Conservation (phyloP, 1,140 invertebrate species). For the Macrobrachium rosenbergii region DNA sequence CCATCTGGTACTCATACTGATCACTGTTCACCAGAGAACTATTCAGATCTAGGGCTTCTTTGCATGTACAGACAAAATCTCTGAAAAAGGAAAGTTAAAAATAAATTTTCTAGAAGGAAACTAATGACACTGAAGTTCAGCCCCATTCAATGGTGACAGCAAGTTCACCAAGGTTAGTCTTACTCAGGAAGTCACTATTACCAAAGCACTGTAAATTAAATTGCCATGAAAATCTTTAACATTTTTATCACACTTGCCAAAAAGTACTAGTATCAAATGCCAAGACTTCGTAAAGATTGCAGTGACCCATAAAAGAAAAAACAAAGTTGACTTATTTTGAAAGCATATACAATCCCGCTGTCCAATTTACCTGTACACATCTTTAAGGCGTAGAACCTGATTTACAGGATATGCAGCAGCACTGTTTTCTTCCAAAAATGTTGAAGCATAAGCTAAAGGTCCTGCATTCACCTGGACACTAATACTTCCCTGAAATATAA, state of each 20-base stretch:
- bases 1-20: conserved; percentile 91
- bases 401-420: conserved; percentile 80
- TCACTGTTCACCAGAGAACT: conserved; percentile 86
- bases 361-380: conserved; percentile 83
- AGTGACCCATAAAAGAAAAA: no score
- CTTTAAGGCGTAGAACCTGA: conserved; percentile 86
- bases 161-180: neutral
- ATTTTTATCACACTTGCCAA: no score
- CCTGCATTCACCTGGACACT: conserved; percentile 96
- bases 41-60: conserved; percentile 88
- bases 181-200: neutral
- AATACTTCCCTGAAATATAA: conserved; percentile 74
- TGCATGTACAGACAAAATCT: conserved; percentile 89
- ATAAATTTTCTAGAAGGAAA: neutral
- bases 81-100: conserved; percentile 74
- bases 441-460: conserved; percentile 90
- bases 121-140: no score
- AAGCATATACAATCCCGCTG: neutral
- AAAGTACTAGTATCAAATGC: no score
- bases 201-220: neutral
- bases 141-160: neutral
- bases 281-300: no score
- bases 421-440: conserved; percentile 79
- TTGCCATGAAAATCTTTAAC: neutral
- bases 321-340: no score